Evolutionary conservation across 2,797 vertebrate genomes (phyloP).

Genomic region (Acanthurus lineatus): DNA sequence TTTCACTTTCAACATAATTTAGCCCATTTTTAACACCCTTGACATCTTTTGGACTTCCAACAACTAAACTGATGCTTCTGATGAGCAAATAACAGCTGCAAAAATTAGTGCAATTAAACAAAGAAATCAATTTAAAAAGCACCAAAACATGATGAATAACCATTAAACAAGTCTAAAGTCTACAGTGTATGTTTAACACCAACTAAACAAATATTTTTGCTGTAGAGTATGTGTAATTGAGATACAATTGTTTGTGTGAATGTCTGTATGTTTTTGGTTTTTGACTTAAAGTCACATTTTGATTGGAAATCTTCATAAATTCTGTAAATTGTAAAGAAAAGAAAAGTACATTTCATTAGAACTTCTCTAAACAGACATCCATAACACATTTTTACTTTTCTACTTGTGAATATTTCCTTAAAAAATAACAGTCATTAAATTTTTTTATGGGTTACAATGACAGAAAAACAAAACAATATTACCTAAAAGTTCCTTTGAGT

Average conservation of each 20-base stretch:
- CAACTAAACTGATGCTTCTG: background rate
- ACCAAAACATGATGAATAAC: background rate
- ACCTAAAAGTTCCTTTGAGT: background rate
- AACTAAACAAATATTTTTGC: background rate
- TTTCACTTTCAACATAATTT: background rate
- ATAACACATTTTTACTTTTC: no score
- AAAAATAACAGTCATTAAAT: no score
- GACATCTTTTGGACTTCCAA: background rate
- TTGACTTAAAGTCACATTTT: background rate
- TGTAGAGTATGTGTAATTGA: no score
- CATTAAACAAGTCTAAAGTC: background rate
- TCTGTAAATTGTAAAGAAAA: no score
- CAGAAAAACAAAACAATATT: no score
- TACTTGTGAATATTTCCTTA: no score
- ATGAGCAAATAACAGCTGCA: background rate
- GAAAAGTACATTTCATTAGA: no score
- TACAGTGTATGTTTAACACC: background rate
- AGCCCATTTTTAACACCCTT: no score
- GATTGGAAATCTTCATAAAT: no score
- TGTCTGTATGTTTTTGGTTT: background rate
- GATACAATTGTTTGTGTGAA: no score
- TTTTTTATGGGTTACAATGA: no score
- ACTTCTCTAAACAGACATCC: no score
- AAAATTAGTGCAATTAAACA: background rate
- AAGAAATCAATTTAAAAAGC: constrained; percentile 19